Evolutionary conservation across 2,797 vertebrate species (phyloP), one percentile per base, ranked within the genome.

Genomic region (Danio choprae): DNA sequence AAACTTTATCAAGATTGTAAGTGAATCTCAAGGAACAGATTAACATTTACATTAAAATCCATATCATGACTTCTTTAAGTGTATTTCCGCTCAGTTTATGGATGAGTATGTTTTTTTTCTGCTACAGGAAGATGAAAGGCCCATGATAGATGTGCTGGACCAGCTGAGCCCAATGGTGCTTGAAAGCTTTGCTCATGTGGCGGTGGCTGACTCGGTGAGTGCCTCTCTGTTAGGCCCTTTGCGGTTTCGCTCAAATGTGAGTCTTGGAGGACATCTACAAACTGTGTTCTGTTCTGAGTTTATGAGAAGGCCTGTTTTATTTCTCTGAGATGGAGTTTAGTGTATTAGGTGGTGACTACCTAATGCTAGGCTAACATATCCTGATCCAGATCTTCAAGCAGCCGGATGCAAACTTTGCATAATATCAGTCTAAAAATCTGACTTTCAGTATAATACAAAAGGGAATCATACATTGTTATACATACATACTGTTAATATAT

Each of bases 61-160:
- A 29, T 29, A 29, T 29, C 29, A 29, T 3, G 3, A 29, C 1
- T 29, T 29, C 6, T 67, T 63, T 20, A 11, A 48, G n/a, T 15
- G 38, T 59, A 36, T 53, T 46, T 69, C n/a, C 2, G 13, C 41
- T 78, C n/a, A 60, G 65, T 73, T 68, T 65, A 58, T 56, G 8
- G 38, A 38, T 48, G 15, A 16, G 13, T 36, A 20, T 55, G 15
- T 9, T 46, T 68, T 41, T 55, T 56, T 48, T 29, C 59, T 38
- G 11, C 9, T 38, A 67, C 82, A 99, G 97, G 97, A 99, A 2
- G 97, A 98, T 83, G 98, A 99, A 92, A 97, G 95, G 83, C 98
- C 98, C 43, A 96, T 99, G 97, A 96, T 99, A 83, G 98, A 99
- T 91, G 95, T 98, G 86, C 95, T 99, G 97, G 97, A 99, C 93